A percentile compares a stretch with the other conserved stretches of the same genome.
phyloP scores from a whole-genome alignment of 2,888 invertebrate genomes.

The Agrochola litura region DNA sequence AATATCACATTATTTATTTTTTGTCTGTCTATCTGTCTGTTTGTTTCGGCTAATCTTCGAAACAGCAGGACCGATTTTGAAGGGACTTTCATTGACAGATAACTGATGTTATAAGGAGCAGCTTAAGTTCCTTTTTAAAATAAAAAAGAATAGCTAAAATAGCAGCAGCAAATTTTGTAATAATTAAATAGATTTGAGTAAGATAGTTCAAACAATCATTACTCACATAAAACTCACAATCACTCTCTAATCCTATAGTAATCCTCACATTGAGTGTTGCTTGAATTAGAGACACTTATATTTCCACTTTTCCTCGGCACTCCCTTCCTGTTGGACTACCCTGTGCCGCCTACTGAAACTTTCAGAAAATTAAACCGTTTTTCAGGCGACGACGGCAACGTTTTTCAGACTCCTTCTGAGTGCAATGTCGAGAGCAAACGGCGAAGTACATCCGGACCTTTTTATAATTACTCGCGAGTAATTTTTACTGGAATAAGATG shows the following conservation, averaged over 20 bases:
- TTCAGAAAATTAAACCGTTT: constrained; percentile 70
- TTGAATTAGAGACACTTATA: constrained; percentile 71
- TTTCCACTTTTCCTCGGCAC: constrained; percentile 67
- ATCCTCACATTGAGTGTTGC: constrained; percentile 40
- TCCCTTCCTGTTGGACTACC: constrained; percentile 58
- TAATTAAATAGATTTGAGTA: too few relatives aligned
- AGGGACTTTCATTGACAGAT: too few relatives aligned
- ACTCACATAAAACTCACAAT: constrained; percentile 17
- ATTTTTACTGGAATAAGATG: constrained; percentile 55
- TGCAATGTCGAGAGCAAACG: constrained; percentile 57
- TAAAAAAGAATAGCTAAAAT: too few relatives aligned
- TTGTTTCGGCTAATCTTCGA: too few relatives aligned
- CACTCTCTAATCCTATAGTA: constrained; percentile 17
- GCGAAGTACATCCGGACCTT: constrained; percentile 46
- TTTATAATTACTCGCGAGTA: constrained; percentile 59
- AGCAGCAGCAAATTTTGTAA: too few relatives aligned
- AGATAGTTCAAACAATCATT: too few relatives aligned
- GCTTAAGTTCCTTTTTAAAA: too few relatives aligned
- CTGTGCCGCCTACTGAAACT: constrained; percentile 61
- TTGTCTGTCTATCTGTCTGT: too few relatives aligned
- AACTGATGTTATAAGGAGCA: too few relatives aligned
- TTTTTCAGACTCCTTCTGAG: constrained; percentile 58
- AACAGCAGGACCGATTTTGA: too few relatives aligned
- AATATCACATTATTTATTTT: too few relatives aligned
- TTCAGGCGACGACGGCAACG: constrained; percentile 55